Conservation (phyloP, 2,888 invertebrate genomes). For the Agonopterix arenella region DNA sequence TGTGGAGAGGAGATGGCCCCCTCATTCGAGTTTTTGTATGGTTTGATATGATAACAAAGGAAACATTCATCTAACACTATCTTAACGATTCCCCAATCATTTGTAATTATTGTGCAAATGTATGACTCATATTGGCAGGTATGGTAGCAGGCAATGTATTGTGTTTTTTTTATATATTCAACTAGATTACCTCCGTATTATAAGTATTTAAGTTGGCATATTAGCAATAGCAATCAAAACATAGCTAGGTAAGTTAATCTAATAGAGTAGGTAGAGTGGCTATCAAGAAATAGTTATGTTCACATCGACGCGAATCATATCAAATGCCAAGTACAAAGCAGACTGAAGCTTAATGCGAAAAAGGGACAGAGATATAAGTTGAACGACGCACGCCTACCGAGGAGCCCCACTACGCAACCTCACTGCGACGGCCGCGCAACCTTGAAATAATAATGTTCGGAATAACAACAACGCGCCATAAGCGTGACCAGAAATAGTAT, state of each 20-base stretch:
- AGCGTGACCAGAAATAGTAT: constrained; percentile 74
- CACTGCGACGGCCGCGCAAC: constrained; percentile 67
- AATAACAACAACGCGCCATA: constrained; percentile 75
- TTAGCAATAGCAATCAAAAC: constrained; percentile 33
- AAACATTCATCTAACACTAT: constrained; percentile 25
- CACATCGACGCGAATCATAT: constrained; percentile 54
- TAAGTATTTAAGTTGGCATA: neutral
- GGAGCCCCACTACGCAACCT: constrained; percentile 72
- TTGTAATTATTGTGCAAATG: constrained; percentile 27
- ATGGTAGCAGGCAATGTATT: neutral
- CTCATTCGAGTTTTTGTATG: constrained; percentile 7
- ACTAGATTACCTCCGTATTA: neutral
- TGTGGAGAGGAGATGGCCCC: constrained; percentile 1
- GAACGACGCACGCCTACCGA: constrained; percentile 66
- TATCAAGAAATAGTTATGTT: constrained; percentile 56
- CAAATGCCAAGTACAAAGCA: constrained; percentile 65
- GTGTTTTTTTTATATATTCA: neutral
- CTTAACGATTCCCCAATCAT: constrained; percentile 25
- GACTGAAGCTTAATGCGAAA: constrained; percentile 61
- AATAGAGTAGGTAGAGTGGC: constrained; percentile 35
- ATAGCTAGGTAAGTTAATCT: constrained; percentile 35
- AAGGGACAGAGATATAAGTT: constrained; percentile 67
- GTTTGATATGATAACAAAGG: constrained; percentile 22
- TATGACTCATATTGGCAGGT: constrained; percentile 34
- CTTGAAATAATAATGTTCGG: constrained; percentile 77